These are phyloP conservation scores for Odontesthes bonariensis DNA, from an alignment of 2,113 vertebrate species.

Conservation along the genomic window DNA sequence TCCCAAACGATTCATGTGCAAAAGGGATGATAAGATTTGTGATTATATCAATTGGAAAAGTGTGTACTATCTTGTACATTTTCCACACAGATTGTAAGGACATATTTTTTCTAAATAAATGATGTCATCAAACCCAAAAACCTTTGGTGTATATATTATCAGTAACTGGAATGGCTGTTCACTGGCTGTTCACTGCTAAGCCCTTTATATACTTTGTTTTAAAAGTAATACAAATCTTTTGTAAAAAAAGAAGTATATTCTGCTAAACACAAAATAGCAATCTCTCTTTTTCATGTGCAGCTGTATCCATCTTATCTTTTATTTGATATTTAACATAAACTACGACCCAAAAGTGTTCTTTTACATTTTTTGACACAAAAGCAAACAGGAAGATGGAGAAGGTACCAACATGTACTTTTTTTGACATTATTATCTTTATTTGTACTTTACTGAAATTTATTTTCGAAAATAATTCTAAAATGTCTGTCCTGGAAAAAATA, in stretches of 20 bases:
- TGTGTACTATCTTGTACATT: no score
- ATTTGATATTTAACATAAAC: background rate
- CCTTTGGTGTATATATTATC: no score
- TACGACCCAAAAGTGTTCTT: background rate
- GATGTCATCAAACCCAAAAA: background rate
- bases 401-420: background rate
- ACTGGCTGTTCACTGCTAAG: no score
- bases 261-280: no score
- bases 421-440: background rate
- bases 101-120: no score
- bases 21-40: no score
- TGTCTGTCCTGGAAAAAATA: background rate
- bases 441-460: conserved; percentile 2
- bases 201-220: no score
- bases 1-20: background rate
- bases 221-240: no score
- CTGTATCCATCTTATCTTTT: conserved; percentile 21
- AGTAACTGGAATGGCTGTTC: no score
- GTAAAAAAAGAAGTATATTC: no score
- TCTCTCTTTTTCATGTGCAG: background rate
- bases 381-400: background rate
- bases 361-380: conserved; percentile 9
- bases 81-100: no score
- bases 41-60: background rate
- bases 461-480: conserved; percentile 22